Evolutionary conservation across 2,797 vertebrate species (phyloP).

Genomic region (Hylomyscus alleni): DNA sequence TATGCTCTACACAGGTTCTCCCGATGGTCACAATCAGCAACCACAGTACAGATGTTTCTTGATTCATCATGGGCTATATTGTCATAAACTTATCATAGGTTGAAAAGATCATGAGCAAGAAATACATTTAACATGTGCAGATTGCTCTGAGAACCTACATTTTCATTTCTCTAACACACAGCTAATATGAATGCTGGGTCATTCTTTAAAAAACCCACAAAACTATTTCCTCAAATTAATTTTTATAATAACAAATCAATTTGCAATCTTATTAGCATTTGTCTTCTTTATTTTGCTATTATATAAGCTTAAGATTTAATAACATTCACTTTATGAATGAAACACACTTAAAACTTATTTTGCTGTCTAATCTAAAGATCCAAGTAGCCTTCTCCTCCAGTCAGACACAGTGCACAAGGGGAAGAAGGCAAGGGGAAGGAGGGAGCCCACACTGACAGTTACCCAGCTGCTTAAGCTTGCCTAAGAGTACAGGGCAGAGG

Average conservation of each 20-base stretch:
- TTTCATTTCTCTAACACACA: slow-evolving; percentile 58
- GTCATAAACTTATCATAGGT: not conserved
- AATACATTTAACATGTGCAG: not conserved
- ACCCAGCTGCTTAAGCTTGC: not conserved
- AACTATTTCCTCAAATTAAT: slow-evolving; percentile 58
- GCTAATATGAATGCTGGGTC: not conserved
- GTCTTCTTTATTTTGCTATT: slow-evolving; percentile 55
- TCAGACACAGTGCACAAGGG: not conserved
- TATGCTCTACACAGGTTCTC: not conserved
- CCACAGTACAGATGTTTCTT: not conserved
- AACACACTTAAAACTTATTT: slow-evolving; percentile 54
- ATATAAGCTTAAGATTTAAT: slow-evolving; percentile 42
- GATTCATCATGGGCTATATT: not conserved
- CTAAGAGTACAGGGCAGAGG: not conserved
- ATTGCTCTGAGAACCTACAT: not conserved
- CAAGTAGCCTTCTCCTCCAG: not conserved
- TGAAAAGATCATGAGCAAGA: not conserved
- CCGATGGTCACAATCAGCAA: not conserved
- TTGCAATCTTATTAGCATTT: slow-evolving; percentile 25
- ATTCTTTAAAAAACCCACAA: not conserved
- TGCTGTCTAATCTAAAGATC: slow-evolving; percentile 7
- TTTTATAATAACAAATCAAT: slow-evolving; percentile 58
- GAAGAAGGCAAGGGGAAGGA: not conserved
- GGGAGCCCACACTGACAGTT: not conserved
- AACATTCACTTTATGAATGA: slow-evolving; percentile 27